Evolutionary conservation across 2,888 invertebrate species (phyloP), one percentile per base, ranked within the genome.

Genomic region (Labia minor): DNA sequence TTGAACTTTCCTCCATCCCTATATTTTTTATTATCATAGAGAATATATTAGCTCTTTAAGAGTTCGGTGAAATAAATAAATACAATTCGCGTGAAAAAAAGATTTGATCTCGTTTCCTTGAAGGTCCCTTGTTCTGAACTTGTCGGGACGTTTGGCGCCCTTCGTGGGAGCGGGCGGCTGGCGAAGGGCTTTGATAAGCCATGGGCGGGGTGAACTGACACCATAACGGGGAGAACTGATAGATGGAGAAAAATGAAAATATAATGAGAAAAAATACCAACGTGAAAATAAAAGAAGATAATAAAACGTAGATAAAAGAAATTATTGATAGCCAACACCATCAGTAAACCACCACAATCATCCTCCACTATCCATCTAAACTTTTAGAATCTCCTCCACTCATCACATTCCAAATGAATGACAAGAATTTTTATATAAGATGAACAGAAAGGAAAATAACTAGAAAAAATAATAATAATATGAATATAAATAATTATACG

Each of bases 231-330:
- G 16, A 14, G 2, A 14, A 3, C 49, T 49, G 49, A 49, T 49
- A 49, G 49, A 49, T 49, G 49, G 49, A 49, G 49, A 49, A 49
- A 49, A 49, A 49, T 49, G 49, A 49, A 49, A 49, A 49, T 49
- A 49, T 49, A 49, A 49, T 49, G 49, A 49, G 49, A 49, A 49
- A 49, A 49, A 49, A 49, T n/a, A n/a, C n/a, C 49, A 49, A 49
- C 49, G 14, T 49, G 14, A 14, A 49, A 49, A 14, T n/a, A 49
- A 16, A 49, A 14, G 16, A 49, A 49, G 49, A 49, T 49, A 49
- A 49, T 49, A 49, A 49, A 49, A 49, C 16, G n/a, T 16, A 49
- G 49, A 49, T 49, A 49, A 49, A n/a, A 49, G 49, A 49, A 49
- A 49, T n/a, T 49, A 49, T 49, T 49, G 49, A 49, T 49, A 49